Evolutionary conservation across 2,888 invertebrate genomes (phyloP).

Genomic region (Neoaliturus tenellus): DNA sequence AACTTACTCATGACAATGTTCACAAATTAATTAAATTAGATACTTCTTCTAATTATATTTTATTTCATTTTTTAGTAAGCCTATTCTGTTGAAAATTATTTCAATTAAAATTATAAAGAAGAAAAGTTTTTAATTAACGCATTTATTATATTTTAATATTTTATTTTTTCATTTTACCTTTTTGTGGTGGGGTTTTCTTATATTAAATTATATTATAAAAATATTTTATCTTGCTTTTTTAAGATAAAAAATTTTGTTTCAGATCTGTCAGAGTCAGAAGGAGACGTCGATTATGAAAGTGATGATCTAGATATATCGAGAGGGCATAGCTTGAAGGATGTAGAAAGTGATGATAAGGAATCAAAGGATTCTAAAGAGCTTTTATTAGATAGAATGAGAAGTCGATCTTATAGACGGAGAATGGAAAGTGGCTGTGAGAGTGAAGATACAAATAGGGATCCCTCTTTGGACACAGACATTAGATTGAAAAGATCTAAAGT

Average conservation of each 20-base stretch:
- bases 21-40: too few relatives aligned
- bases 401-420: slow-evolving; percentile 38
- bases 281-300: slow-evolving; percentile 63
- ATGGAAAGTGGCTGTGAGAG: slow-evolving; percentile 58
- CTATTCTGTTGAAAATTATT: too few relatives aligned
- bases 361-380: slow-evolving; percentile 42
- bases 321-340: slow-evolving; percentile 41
- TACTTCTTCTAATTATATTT: too few relatives aligned
- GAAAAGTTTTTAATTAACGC: too few relatives aligned
- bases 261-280: slow-evolving; percentile 67
- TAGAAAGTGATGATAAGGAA: slow-evolving; percentile 46
- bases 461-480: neutral
- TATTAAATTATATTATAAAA: neutral
- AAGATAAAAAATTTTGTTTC: slow-evolving; percentile 47
- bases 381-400: slow-evolving; percentile 31
- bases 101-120: too few relatives aligned
- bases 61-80: too few relatives aligned
- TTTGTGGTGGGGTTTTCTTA: too few relatives aligned
- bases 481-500: slow-evolving; percentile 57
- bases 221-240: neutral
- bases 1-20: too few relatives aligned
- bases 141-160: too few relatives aligned
- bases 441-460: slow-evolving; percentile 27
- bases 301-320: slow-evolving; percentile 46
- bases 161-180: too few relatives aligned